Conservation (phyloP, 2,113 vertebrate species). For the Theristicus caerulescens region DNA sequence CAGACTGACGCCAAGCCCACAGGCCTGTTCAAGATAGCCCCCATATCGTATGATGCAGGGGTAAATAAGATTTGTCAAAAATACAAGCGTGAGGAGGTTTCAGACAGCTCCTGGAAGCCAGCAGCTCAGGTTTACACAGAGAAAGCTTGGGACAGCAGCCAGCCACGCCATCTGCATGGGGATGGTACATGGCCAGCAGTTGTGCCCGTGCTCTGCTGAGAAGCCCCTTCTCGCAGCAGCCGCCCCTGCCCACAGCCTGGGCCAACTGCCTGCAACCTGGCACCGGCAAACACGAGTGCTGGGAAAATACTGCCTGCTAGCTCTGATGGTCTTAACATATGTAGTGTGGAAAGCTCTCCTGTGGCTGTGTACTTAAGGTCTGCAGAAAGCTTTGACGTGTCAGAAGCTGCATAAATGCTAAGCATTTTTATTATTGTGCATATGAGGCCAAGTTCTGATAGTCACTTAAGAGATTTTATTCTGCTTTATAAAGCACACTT, state of each 20-base stretch:
- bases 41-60: accelerated
- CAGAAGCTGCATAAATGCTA: not conserved
- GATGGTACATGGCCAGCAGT: not conserved
- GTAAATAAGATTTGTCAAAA: not conserved
- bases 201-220: not conserved
- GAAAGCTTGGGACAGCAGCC: not conserved
- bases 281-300: accelerated
- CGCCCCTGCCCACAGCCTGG: not conserved
- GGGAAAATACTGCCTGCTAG: not conserved
- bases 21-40: not conserved
- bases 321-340: not conserved
- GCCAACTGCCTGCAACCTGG: not conserved
- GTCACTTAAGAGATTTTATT: not conserved
- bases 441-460: not conserved
- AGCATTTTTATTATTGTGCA: not conserved
- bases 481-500: not conserved
- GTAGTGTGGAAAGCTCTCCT: not conserved
- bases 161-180: slow-evolving; percentile 1
- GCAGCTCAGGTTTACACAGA: not conserved
- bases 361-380: not conserved
- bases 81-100: not conserved
- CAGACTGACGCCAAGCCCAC: not conserved
- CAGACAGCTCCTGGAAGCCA: not conserved
- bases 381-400: not conserved
- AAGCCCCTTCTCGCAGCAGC: not conserved